Base-by-base conservation (phyloP, 1,140 invertebrate genomes). In the Ridgeia piscesae region DNA sequence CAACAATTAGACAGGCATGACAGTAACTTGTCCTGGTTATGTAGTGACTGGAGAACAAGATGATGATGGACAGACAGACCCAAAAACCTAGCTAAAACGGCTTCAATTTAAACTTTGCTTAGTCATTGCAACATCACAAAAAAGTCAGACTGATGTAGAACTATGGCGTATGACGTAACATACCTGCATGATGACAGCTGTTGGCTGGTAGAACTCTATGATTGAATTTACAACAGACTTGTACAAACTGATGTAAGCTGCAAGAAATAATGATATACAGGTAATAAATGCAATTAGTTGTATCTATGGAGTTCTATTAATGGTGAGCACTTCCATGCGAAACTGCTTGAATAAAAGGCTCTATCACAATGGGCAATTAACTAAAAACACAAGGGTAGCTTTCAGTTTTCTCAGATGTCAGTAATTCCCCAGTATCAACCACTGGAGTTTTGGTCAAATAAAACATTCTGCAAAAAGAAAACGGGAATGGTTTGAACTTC, bases 181-280 rank as follows among this genome's bases (percentile, higher is more conserved):
- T 17, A 93, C 93, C 92, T 93, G 99, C 1, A 99, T 96, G 0
- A 99, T 99, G 95, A 99, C 99, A 33, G 98, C 99, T 0, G 98
- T 99, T 0, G 99, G 99, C 93, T 98, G 97, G 95, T 99, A 99
- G 95, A 98, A 99, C 94, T 99, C 98, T 97, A 99, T 99, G 0
- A 99, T 99, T 94, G 97, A 97, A 92, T 96, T 97, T 93, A 99
- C 99, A 0, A 99, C 97, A 6, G 98, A 98, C 95, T 99, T 99
- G 94, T 99, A 99, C 0, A 99, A 97, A 96, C 98, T 97, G 34
- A 98, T 97, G 95, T 99, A 99, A 93, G 93, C 95, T 95, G 89
- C 50, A 94, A 94, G 42, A 90, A 90, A 42, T 34, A 21, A 90
- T 33, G 89, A 90, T 2, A 42, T 21, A 90, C 35, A 34, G 11